Base-by-base conservation (phyloP, 2,113 vertebrate species). In the Australoheros scitulus region DNA sequence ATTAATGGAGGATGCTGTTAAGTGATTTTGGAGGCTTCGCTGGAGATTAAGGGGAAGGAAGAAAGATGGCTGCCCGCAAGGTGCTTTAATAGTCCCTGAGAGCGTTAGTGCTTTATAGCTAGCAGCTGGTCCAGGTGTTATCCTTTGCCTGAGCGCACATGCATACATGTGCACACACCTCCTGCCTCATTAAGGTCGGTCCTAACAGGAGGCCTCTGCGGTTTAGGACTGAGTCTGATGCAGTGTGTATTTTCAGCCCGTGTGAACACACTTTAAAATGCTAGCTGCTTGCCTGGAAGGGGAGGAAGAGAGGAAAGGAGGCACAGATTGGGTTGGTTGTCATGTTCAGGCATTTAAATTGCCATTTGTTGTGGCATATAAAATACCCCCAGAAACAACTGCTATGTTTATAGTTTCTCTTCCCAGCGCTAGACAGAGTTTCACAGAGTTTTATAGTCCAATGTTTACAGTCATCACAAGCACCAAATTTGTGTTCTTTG, bases 121-220 rank as follows among this genome's bases (percentile, higher is more conserved):
- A 93, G 65, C 94, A 94, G 93, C 91, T 95, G 92, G 91, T 68
- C 92, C 94, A 93, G 94, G 94, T 94, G 93, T 90, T 87, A 77
- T 85, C 83, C 77, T 80, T 82, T 84, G 65, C 81, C 43, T 83
- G 77, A 87, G 77, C 77, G 63, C 86, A 80, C 68, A 64, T 38
- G 70, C 52, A 84, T 82, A 84, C 81, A 82, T 72, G 82, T 76
- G 83, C 72, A 85, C 88, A 85, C 84, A 88, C 41, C 41, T 82
- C 84, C 75, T 86, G 93, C 79, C 85, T 94, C 94, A 91, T 94
- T 94, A 94, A 84, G 91, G 83, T 82, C 11, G 41, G 74, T 60
- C 78, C 84, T 89, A 80, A 89, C 87, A 86, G 89, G 87, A 64
- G 86, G 85, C 80, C 79, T 84, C 86, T 88, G 93, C 18, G 84